These are phyloP conservation scores for Rhagoletis pomonella DNA, from an alignment of 1,140 invertebrate species.

Conservation along the genomic window DNA sequence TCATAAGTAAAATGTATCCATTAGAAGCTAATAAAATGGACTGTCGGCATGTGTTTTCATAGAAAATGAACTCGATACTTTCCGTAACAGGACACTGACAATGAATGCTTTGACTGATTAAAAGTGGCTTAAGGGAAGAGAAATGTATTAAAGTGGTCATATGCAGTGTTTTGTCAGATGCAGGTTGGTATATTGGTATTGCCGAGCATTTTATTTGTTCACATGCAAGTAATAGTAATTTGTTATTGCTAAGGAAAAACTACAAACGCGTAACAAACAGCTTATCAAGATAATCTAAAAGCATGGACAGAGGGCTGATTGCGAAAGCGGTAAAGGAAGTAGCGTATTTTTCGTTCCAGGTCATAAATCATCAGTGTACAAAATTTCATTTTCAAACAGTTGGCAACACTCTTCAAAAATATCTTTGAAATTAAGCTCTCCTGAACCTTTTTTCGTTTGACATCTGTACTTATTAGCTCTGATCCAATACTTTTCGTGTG, in stretches of 20 bases:
- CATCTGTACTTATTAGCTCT: too few relatives aligned
- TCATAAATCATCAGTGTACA: too few relatives aligned
- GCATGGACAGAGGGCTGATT: too few relatives aligned
- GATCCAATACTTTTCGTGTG: too few relatives aligned
- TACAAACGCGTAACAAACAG: background rate
- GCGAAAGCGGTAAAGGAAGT: too few relatives aligned
- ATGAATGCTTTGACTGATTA: background rate
- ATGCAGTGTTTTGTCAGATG: background rate
- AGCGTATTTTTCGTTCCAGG: too few relatives aligned
- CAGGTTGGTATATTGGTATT: background rate
- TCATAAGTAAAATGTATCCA: constrained; percentile 27
- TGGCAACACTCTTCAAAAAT: too few relatives aligned
- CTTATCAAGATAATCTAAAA: too few relatives aligned
- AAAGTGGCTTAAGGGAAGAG: background rate
- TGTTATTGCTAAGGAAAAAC: background rate
- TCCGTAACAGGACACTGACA: background rate
- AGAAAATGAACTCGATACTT: background rate
- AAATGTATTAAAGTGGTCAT: background rate
- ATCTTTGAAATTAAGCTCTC: too few relatives aligned
- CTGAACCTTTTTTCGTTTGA: too few relatives aligned
- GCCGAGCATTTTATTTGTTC: background rate
- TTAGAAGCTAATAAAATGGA: constrained; percentile 28
- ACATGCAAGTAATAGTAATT: background rate
- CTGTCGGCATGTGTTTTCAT: constrained; percentile 25
- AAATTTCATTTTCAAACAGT: too few relatives aligned